phyloP scores from a whole-genome alignment of 2,797 vertebrate species.

The Otus scops region DNA sequence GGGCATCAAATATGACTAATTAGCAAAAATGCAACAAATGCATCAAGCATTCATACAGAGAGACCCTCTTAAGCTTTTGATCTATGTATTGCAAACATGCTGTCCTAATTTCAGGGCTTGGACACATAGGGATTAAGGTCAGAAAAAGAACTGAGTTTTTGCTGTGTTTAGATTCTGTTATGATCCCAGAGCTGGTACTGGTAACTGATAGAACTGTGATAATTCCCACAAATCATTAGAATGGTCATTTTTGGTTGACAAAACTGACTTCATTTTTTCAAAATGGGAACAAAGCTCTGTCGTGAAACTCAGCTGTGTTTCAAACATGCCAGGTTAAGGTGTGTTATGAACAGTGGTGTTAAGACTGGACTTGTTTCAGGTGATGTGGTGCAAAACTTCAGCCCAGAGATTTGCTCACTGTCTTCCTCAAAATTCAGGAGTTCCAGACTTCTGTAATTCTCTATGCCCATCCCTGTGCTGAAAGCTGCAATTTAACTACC shows the following conservation, averaged over 20 bases:
- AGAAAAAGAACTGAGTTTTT: background rate
- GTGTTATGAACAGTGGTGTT: background rate
- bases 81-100: background rate
- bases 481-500: background rate
- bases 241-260: background rate
- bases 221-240: background rate
- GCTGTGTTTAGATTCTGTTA: background rate
- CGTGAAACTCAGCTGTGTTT: background rate
- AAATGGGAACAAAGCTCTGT: background rate
- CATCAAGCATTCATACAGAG: background rate
- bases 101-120: background rate
- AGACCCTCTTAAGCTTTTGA: background rate
- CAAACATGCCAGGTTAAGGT: background rate
- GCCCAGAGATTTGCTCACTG: background rate
- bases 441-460: background rate
- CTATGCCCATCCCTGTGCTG: background rate
- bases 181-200: background rate
- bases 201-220: background rate
- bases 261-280: background rate
- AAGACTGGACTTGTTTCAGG: background rate
- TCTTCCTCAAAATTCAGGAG: background rate
- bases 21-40: background rate
- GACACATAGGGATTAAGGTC: background rate
- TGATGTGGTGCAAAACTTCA: background rate
- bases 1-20: background rate